A percentile compares a stretch with the other conserved stretches of the same genome.
These are phyloP conservation scores for Ectropis crepuscularia DNA, from an alignment of 2,888 invertebrate genomes.

Conservation along the genomic window DNA sequence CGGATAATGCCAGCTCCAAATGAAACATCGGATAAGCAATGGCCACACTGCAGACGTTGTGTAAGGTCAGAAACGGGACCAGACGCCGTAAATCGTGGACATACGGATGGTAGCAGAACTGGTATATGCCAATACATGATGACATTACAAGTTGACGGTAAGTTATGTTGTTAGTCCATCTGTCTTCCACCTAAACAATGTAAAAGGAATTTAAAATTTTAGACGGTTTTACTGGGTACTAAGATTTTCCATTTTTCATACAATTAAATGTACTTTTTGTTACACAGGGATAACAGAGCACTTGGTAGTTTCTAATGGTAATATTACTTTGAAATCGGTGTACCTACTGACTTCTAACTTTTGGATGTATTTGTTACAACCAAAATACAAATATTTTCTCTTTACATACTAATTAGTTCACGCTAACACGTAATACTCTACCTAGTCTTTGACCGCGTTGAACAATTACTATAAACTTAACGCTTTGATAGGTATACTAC, in stretches of 20 bases:
- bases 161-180: slow-evolving; percentile 77
- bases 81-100: slow-evolving; percentile 63
- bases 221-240: background rate
- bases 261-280: too few relatives aligned
- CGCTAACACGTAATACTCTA: too few relatives aligned
- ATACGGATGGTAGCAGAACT: slow-evolving; percentile 79
- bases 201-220: slow-evolving; percentile 2
- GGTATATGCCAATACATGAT: slow-evolving; percentile 70
- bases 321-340: too few relatives aligned
- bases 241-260: too few relatives aligned
- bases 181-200: slow-evolving; percentile 59
- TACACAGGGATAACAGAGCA: too few relatives aligned
- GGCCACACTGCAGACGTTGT: slow-evolving; percentile 71
- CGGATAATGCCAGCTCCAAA: slow-evolving; percentile 72
- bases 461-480: too few relatives aligned
- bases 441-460: too few relatives aligned
- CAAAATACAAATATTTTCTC: background rate
- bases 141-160: slow-evolving; percentile 74
- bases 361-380: background rate
- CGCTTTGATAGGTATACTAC: too few relatives aligned
- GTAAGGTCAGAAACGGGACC: slow-evolving; percentile 72
- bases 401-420: too few relatives aligned
- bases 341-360: too few relatives aligned
- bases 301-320: too few relatives aligned
- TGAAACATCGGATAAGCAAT: slow-evolving; percentile 75